phyloP scores from a whole-genome alignment of 2,888 invertebrate genomes.

The Melieria picta region DNA sequence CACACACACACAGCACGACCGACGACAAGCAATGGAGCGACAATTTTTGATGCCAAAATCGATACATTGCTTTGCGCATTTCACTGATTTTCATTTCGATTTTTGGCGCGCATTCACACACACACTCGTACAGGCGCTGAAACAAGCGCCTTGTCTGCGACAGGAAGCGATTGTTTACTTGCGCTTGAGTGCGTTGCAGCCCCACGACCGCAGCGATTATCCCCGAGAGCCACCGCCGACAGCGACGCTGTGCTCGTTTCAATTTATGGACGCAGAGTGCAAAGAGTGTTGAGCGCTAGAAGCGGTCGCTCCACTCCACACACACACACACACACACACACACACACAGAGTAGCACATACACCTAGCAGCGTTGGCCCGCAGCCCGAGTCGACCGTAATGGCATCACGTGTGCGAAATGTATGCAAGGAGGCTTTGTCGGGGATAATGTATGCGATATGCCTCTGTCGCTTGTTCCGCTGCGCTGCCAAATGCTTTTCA shows the following conservation, averaged over 20 bases:
- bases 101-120: not conserved
- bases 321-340: not conserved
- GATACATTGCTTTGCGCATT: constrained; percentile 1
- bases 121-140: no score
- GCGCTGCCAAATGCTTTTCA: not conserved
- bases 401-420: constrained; percentile 9
- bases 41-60: constrained; percentile 30
- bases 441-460: constrained; percentile 7
- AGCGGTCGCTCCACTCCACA: no score
- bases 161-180: not conserved
- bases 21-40: constrained; percentile 29
- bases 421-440: not conserved
- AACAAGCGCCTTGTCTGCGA: no score
- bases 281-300: no score
- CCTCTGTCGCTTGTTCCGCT: not conserved
- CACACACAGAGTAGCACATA: no score
- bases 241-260: no score
- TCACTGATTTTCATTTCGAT: not conserved
- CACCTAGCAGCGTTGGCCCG: no score
- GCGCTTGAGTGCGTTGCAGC: not conserved
- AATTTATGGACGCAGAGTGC: no score
- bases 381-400: not conserved
- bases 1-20: not conserved
- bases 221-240: no score
- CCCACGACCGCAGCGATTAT: no score